Percentiles rank a stretch among this genome's conserved stretches.
phyloP scores from a whole-genome alignment of 2,113 vertebrate genomes.

The Bothrops jararaca region DNA sequence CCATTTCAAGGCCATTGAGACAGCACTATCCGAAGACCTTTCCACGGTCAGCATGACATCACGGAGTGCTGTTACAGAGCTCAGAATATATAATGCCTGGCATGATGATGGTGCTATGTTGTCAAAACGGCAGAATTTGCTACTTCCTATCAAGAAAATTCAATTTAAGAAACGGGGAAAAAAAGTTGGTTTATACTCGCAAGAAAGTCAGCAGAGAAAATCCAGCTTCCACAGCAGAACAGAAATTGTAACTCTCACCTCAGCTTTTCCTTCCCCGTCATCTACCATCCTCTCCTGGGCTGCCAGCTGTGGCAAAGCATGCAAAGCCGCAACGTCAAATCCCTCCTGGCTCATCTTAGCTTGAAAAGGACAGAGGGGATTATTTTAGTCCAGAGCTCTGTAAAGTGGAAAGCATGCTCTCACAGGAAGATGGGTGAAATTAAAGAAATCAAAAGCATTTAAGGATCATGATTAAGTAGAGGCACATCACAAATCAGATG shows the following conservation, averaged over 20 bases:
- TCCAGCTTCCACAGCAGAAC: neutral
- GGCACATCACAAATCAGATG: neutral
- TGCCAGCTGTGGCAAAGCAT: constrained; percentile 77
- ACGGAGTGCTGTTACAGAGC: neutral
- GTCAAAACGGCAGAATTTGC: neutral
- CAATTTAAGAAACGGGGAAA: neutral
- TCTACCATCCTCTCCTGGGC: constrained; percentile 90
- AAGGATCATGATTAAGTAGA: neutral
- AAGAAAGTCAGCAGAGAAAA: neutral
- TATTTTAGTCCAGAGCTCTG: neutral
- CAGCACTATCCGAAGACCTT: neutral
- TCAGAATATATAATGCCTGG: neutral
- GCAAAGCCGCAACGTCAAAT: constrained; percentile 79
- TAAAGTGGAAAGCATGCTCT: neutral
- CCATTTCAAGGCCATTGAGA: neutral
- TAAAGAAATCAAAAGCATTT: neutral
- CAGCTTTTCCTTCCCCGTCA: constrained; percentile 74
- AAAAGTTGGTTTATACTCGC: neutral
- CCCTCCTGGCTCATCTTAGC: constrained; percentile 81
- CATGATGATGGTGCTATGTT: neutral
- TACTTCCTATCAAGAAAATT: neutral
- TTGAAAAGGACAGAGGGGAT: constrained; percentile 44
- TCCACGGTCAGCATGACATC: neutral
- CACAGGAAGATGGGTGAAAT: neutral
- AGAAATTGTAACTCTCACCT: constrained; percentile 65